Evolutionary conservation across 2,797 vertebrate species (phyloP).

Genomic region (Garrulus glandarius): DNA sequence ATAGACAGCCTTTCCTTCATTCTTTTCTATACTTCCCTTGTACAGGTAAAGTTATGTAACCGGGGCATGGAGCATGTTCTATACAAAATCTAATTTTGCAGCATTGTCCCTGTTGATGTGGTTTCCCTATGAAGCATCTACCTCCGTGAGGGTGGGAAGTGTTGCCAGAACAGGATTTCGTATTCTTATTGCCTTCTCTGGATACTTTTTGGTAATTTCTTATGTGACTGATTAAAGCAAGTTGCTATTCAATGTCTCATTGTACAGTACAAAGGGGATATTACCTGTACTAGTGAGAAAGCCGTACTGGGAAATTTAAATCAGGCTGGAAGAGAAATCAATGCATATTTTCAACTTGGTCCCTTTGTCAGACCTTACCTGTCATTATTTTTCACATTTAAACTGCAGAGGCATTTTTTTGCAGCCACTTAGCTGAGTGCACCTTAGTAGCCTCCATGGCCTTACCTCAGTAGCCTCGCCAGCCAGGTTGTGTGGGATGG

Average conservation of each 20-base stretch:
- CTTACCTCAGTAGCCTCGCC: not conserved
- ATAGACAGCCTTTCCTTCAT: not conserved
- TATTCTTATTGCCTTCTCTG: not conserved
- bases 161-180: not conserved
- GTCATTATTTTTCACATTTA: not conserved
- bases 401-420: not conserved
- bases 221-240: not conserved
- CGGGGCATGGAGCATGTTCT: not conserved
- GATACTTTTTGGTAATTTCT: not conserved
- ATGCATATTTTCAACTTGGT: not conserved
- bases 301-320: not conserved
- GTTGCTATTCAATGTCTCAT: not conserved
- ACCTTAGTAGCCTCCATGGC: accelerated
- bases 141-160: not conserved
- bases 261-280: accelerated
- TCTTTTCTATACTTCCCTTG: not conserved
- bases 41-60: not conserved
- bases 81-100: not conserved
- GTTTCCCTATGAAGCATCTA: not conserved
- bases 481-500: not conserved
- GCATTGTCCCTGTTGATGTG: not conserved
- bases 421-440: not conserved
- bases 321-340: not conserved
- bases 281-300: not conserved
- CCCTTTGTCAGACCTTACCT: not conserved